Evolutionary conservation across 2,113 vertebrate genomes (phyloP), one percentile per base, ranked within the genome.

Genomic region (Arvicanthis niloticus): DNA sequence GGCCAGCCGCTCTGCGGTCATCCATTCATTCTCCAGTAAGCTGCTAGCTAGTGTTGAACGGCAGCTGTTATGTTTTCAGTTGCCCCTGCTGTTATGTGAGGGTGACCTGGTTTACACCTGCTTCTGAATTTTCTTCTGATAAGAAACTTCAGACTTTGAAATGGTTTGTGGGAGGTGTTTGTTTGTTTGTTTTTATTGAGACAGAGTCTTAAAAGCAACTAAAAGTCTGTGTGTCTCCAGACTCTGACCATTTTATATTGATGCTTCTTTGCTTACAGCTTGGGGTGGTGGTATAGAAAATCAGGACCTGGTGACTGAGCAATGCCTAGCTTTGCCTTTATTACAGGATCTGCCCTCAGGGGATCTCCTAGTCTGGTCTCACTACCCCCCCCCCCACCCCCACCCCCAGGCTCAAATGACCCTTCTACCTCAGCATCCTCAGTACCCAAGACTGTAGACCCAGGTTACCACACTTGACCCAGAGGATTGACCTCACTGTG

Each of bases 291-390:
- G 17, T 42, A 11, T 31, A 29, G 62, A 40, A 75, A 77, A 29
- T 37, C 24, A 62, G 58, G 48, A 21, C 3, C 37, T 40, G 56
- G 56, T 37, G 31, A 24, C 72, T 17, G 51, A 53, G 65, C 65
- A 51, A 17, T n/a, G 17, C 5, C 17, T 26, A 48, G 72, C 17
- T n/a, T 56, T 31, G 29, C 48, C 4, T 26, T 80, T 86, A 31
- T 8, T 5, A 37, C 19, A 16, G 34, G 26, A 37, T 37, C 6
- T 2, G 7, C 40, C n/a, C 22, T 65, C 0, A 0, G 22, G 24
- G 88, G 17, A 29, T 84, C 17, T 92, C n/a, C 24, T 8, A 45
- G 78, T 29, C 70, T 76, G 70, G 16, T 48, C 70, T 76, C 15
- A 34, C 51, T 3, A 5, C 5, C 21, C 21, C 62, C n/a, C 5